phyloP scores from a whole-genome alignment of 2,113 vertebrate species.

The Istiophorus platypterus region DNA sequence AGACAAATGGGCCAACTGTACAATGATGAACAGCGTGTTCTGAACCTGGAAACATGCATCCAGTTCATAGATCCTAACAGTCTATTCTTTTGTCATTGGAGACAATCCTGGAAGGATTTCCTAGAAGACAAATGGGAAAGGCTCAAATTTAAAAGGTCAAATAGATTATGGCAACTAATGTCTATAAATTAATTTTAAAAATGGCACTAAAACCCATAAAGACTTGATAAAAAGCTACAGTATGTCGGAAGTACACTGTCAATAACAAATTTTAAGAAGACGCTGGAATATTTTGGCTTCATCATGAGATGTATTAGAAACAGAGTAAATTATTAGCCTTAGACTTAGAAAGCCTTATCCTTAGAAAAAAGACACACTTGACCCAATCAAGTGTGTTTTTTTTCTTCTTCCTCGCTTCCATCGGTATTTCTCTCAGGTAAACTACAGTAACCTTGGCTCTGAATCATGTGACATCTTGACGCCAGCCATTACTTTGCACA shows the following conservation, averaged over 20 bases:
- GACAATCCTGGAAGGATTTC: slow-evolving; percentile 19
- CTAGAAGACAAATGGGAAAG: slow-evolving; percentile 1
- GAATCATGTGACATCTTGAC: slow-evolving; percentile 70
- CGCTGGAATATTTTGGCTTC: background rate
- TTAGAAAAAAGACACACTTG: too few relatives aligned
- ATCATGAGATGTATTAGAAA: background rate
- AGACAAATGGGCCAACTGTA: slow-evolving; percentile 80
- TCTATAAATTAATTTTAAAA: slow-evolving; percentile 16
- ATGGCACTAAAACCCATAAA: background rate
- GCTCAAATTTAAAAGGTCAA: slow-evolving; percentile 29
- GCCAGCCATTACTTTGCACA: slow-evolving; percentile 62
- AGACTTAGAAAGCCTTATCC: too few relatives aligned
- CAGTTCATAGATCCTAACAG: slow-evolving; percentile 45
- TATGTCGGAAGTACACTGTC: background rate
- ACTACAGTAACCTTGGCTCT: slow-evolving; percentile 72
- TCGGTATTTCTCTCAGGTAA: slow-evolving; percentile 60
- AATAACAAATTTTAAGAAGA: background rate
- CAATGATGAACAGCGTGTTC: slow-evolving; percentile 73
- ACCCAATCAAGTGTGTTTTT: slow-evolving; percentile 14
- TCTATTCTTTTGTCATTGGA: slow-evolving; percentile 36
- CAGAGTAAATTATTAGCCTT: background rate
- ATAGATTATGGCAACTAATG: slow-evolving; percentile 4
- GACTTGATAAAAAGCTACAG: background rate
- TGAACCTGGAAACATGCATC: slow-evolving; percentile 64
- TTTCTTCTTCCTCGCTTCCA: slow-evolving; percentile 6